Base-by-base conservation (phyloP, 2,113 vertebrate species). In the Labrus mixtus region DNA sequence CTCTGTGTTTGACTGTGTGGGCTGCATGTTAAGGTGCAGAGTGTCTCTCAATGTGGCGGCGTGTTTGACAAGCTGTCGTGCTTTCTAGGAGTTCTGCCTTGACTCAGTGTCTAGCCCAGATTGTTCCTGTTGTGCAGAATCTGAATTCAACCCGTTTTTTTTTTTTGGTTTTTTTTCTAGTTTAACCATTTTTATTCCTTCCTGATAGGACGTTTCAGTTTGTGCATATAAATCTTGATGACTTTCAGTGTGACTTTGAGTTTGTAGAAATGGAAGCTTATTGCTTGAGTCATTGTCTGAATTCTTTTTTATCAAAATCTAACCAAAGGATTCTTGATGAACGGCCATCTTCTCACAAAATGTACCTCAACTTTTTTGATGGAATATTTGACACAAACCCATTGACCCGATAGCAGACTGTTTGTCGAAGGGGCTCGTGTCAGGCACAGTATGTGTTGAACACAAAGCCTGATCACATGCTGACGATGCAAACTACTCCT, bases 51-150 rank as follows among this genome's bases (percentile, higher is more conserved):
- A 2, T 6, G 64, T 56, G 68, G 46, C 46, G 13, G 22, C 10
- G 69, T 67, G 64, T 78, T 74, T 79, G 78, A 86, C 69, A 73
- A 68, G 48, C 66, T 53, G 67, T 64, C 75, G 3, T 73, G 58
- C 51, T 70, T 69, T 66, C 48, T 7, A 1, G 39, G 16, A 25
- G 74, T 63, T 84, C 62, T 51, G 80, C 62, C 68, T 3, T 82
- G 56, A 69, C 79, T 90, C 82, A 74, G 5, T 36, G 72, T 76
- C 66, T 84, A 81, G 76, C 71, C 63, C 57, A 78, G 73, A 65
- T 68, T 74, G 4, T 74, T 53, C 54, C 17, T 57, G 39, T 56
- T 11, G 2, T 2, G 5, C 5, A 4, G 64, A 20, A n/a, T 68
- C 12, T 55, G 51, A 39, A 56, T 65, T 53, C 0, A n/a, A 2